A percentile compares a stretch with the other conserved stretches of the same genome.
These are phyloP conservation scores for Erebia epiphron DNA, from an alignment of 2,888 invertebrate species.

Conservation along the genomic window DNA sequence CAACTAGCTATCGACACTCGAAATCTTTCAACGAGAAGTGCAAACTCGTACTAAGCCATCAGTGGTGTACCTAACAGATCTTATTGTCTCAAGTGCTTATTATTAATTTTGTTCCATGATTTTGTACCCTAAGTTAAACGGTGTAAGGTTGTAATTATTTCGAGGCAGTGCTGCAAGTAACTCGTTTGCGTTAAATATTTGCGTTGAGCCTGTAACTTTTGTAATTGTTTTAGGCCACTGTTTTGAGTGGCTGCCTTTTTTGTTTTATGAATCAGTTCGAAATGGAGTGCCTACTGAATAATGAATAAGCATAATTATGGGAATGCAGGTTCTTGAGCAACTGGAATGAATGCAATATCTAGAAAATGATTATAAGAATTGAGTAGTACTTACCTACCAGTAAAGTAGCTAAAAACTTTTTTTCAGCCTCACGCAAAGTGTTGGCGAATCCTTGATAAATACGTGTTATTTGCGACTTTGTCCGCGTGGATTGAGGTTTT, in stretches of 20 bases:
- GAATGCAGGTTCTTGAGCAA: neutral
- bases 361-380: too few species aligned
- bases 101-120: conserved; percentile 16
- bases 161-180: neutral
- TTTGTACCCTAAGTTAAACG: conserved; percentile 17
- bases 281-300: neutral
- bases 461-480: too few species aligned
- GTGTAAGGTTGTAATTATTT: conserved; percentile 14
- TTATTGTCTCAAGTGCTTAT: conserved; percentile 38
- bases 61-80: conserved; percentile 32
- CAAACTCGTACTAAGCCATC: conserved; percentile 24
- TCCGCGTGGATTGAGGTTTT: too few species aligned
- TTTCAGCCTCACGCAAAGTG: too few species aligned
- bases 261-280: conserved; percentile 21
- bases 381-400: too few species aligned
- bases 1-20: too few species aligned
- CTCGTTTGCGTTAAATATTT: conserved; percentile 22
- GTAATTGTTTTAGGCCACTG: conserved; percentile 37
- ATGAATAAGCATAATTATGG: neutral
- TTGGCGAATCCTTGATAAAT: too few species aligned
- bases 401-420: too few species aligned
- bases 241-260: conserved; percentile 21
- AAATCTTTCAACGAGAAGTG: too few species aligned
- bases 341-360: too few species aligned
- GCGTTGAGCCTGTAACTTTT: conserved; percentile 30